Conservation (phyloP, 2,113 vertebrate species). For the Siniperca knerii region DNA sequence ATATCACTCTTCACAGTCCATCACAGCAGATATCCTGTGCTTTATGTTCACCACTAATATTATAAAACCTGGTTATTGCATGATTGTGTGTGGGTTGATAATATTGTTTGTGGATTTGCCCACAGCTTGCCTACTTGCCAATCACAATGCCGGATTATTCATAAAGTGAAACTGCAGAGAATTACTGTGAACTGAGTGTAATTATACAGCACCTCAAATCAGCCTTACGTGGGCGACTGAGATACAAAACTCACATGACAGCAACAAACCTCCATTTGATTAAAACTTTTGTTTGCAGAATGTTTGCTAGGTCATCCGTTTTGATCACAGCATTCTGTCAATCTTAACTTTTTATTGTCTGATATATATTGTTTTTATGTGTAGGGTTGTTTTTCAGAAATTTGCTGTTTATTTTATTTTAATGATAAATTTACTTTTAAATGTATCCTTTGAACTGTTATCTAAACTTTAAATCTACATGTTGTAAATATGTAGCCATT, state of each 20-base stretch:
- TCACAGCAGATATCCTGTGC: constrained; percentile 44
- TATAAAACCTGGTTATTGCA: constrained; percentile 58
- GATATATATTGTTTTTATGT: not conserved
- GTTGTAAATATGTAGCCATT: not conserved
- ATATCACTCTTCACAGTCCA: constrained; percentile 61
- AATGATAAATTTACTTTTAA: not conserved
- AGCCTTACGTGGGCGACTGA: constrained; percentile 64
- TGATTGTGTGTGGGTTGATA: constrained; percentile 72
- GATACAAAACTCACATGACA: constrained; percentile 53
- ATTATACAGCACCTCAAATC: constrained; percentile 66
- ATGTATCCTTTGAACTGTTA: not conserved
- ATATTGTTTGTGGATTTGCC: constrained; percentile 74
- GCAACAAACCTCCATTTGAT: constrained; percentile 52
- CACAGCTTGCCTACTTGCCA: constrained; percentile 62
- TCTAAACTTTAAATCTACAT: not conserved
- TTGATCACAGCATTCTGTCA: constrained; percentile 6
- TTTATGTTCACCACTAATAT: constrained; percentile 55
- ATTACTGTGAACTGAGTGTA: constrained; percentile 65
- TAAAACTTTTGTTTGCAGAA: constrained; percentile 38
- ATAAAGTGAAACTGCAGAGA: constrained; percentile 66
- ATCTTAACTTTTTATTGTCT: not conserved
- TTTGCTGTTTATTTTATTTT: not conserved
- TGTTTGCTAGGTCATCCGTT: constrained; percentile 23
- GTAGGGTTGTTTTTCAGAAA: constrained; percentile 2
- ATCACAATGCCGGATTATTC: constrained; percentile 73